Conservation (phyloP, 2,113 vertebrate species). For the Hyperopisus bebe region DNA sequence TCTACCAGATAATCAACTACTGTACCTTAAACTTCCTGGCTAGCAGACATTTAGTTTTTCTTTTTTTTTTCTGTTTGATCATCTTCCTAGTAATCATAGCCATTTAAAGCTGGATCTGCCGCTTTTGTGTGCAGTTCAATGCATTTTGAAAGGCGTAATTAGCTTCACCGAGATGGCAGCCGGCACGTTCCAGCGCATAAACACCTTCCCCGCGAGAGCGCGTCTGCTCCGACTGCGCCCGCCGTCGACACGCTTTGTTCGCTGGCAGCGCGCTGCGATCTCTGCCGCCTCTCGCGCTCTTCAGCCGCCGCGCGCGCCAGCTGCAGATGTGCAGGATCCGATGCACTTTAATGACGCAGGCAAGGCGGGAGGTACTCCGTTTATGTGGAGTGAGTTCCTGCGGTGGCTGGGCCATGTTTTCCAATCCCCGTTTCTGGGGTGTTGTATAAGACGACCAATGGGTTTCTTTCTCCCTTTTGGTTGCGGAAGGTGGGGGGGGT, state of each 20-base stretch:
- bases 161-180: not conserved
- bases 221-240: not conserved
- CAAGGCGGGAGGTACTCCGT: not conserved
- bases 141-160: slow-evolving; percentile 13
- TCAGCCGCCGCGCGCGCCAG: not conserved
- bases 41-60: not conserved
- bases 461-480: not conserved
- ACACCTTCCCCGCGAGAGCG: slow-evolving; percentile 3
- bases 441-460: not conserved
- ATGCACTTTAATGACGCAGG: not conserved
- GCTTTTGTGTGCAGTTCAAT: slow-evolving; percentile 7
- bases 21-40: not conserved
- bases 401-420: not conserved
- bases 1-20: not conserved
- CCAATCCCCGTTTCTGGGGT: not conserved
- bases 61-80: not conserved
- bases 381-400: not conserved
- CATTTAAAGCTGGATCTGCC: slow-evolving; percentile 8
- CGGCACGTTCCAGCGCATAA: not conserved
- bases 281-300: not conserved
- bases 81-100: slow-evolving; percentile 5
- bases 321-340: slow-evolving; percentile 1
- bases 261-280: not conserved
- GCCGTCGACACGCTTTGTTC: not conserved
- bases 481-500: not conserved